phyloP scores from a whole-genome alignment of 2,888 invertebrate genomes.

The Deroplatys truncata region DNA sequence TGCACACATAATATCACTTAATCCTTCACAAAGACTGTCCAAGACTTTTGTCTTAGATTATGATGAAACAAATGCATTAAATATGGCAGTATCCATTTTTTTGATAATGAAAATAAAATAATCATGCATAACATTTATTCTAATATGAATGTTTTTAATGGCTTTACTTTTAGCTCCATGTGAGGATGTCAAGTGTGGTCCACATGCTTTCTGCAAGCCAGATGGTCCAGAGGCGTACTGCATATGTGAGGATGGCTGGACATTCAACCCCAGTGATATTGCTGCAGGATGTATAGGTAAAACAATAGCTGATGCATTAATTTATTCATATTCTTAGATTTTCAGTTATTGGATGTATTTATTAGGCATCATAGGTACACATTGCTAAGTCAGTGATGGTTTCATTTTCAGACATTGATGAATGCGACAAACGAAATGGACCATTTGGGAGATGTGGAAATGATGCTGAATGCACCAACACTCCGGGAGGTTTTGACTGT shows the following conservation, averaged over 20 bases:
- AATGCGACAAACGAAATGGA: slow-evolving; percentile 76
- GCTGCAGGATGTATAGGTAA: slow-evolving; percentile 78
- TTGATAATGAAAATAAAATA: too few species aligned
- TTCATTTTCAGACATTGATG: slow-evolving; percentile 69
- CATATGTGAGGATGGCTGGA: slow-evolving; percentile 91
- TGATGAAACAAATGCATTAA: too few species aligned
- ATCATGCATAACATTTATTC: too few species aligned
- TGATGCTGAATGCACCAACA: slow-evolving; percentile 76
- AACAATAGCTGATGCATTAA: background rate
- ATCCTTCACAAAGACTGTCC: too few species aligned
- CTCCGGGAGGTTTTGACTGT: slow-evolving; percentile 74
- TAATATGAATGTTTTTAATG: too few species aligned
- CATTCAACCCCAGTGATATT: slow-evolving; percentile 83
- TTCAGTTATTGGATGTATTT: background rate
- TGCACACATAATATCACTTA: too few species aligned
- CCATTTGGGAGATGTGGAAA: slow-evolving; percentile 79
- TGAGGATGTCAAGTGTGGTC: slow-evolving; percentile 84
- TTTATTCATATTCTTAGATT: background rate
- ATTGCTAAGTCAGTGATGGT: background rate
- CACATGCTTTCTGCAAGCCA: slow-evolving; percentile 84
- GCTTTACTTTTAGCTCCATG: slow-evolving; percentile 64
- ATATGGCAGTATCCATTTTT: too few species aligned
- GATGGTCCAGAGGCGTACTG: slow-evolving; percentile 87
- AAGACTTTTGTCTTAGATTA: too few species aligned
- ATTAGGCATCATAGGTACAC: background rate